A percentile compares a stretch with the other conserved stretches of the same genome.
phyloP scores from a whole-genome alignment of 1,140 invertebrate genomes.

The Fopius arisanus region DNA sequence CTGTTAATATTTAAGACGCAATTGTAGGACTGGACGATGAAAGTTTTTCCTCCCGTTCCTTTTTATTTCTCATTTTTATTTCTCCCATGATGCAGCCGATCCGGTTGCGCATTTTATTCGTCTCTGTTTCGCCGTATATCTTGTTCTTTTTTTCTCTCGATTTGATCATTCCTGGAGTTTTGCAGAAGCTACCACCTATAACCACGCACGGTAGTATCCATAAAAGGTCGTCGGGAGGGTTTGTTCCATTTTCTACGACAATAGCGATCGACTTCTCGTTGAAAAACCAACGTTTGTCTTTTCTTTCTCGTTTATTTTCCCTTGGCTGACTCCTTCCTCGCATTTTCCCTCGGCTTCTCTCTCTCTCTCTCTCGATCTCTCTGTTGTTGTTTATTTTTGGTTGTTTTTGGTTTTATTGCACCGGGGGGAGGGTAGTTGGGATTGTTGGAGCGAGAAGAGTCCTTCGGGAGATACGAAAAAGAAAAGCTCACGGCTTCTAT shows the following conservation, averaged over 20 bases:
- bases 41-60: neutral
- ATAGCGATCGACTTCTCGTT: constrained; percentile 8
- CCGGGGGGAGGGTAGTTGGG: neutral
- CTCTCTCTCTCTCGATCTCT: neutral
- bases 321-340: neutral
- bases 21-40: neutral
- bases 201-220: neutral
- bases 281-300: constrained; percentile 11
- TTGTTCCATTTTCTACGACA: neutral
- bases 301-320: neutral
- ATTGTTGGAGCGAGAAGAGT: neutral
- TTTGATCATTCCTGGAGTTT: neutral
- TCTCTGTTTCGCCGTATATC: neutral
- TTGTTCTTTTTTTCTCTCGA: neutral
- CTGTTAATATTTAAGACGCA: neutral
- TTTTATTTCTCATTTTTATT: neutral
- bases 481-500: neutral
- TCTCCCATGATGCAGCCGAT: neutral
- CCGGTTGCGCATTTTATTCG: neutral
- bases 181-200: neutral
- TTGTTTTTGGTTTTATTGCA: constrained; percentile 1
- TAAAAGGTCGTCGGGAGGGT: neutral
- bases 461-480: constrained; percentile 1
- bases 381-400: neutral
- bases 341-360: neutral